Conservation (phyloP, 2,888 invertebrate genomes). For the Elmis aenea region DNA sequence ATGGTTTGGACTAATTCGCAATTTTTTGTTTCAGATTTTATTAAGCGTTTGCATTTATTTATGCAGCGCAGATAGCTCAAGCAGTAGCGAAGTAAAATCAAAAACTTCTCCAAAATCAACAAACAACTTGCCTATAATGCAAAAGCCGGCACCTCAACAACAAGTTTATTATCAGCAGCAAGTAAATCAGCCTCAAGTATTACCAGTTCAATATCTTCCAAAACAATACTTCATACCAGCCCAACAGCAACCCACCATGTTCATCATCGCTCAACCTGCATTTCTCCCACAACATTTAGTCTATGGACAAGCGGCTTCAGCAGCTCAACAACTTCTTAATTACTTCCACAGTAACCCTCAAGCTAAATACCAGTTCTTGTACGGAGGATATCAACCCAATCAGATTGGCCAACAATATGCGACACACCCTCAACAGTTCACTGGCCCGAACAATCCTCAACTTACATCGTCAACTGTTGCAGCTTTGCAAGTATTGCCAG, state of each 20-base stretch:
- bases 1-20: too few species aligned
- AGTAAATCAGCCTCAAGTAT: too few species aligned
- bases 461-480: slow-evolving; percentile 7
- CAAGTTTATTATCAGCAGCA: too few species aligned
- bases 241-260: slow-evolving; percentile 36
- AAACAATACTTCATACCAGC: too few species aligned
- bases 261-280: slow-evolving; percentile 43
- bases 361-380: slow-evolving; percentile 32
- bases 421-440: slow-evolving; percentile 16
- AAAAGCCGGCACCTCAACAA: too few species aligned
- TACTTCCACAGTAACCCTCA: slow-evolving; percentile 40
- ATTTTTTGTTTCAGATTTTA: too few species aligned
- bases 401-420: slow-evolving; percentile 21
- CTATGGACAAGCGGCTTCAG: slow-evolving; percentile 23
- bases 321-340: slow-evolving; percentile 37
- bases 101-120: too few species aligned
- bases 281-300: slow-evolving; percentile 33
- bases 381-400: slow-evolving; percentile 23
- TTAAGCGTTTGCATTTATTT: too few species aligned
- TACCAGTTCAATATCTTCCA: too few species aligned
- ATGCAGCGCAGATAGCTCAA: too few species aligned
- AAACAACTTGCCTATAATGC: too few species aligned
- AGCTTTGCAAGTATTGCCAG: slow-evolving; percentile 2
- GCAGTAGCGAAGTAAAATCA: too few species aligned
- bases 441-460: slow-evolving; percentile 9